Base-by-base conservation (phyloP, 2,113 vertebrate genomes). In the Nerophis ophidion region DNA sequence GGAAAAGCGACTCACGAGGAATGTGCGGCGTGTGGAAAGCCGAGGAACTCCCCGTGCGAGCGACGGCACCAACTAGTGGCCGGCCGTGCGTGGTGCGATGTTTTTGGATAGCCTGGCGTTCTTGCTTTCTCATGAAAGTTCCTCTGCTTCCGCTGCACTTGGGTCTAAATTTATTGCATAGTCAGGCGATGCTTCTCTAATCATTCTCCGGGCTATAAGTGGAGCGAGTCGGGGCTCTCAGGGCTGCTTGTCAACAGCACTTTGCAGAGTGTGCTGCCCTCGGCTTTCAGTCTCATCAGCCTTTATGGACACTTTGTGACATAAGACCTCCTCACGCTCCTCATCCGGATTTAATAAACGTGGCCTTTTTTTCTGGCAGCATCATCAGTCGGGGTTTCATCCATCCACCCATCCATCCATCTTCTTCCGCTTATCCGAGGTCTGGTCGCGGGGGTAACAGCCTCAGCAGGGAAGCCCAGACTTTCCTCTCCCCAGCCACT, bases 201-300 rank as follows among this genome's bases (percentile, higher is more conserved):
- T 84, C 75, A 75, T 66, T 50, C 62, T 54, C 68, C 60, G 61
- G 65, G 72, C 79, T 74, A 44, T 44, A 72, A 80, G 76, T 74
- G 61, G 40, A 44, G 72, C 77, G 44, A 9, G 73, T 63, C 53
- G 60, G 61, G 66, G 76, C 74, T 72, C 79, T 81, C 81, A 80
- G 61, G 75, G 68, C 36, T 61, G 70, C 76, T 81, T 81, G 77
- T 87, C 83, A 80, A 81, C 83, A 74, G 70, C 76, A 54, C 59
- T 81, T 84, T 77, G 65, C 66, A 65, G 54, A 74, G 65, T 71
- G 75, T 61, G 63, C 53, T 66, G 66, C 71, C 83, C 75, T 77
- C 66, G 78, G 61, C 76, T 76, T 76, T 67, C 65, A 71, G 45
- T 77, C 69, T 81, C 81, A 84, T 85, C 74, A 77, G 53, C 19